Evolutionary conservation across 2,888 invertebrate genomes (phyloP).

Genomic region (Macrophya annulata): DNA sequence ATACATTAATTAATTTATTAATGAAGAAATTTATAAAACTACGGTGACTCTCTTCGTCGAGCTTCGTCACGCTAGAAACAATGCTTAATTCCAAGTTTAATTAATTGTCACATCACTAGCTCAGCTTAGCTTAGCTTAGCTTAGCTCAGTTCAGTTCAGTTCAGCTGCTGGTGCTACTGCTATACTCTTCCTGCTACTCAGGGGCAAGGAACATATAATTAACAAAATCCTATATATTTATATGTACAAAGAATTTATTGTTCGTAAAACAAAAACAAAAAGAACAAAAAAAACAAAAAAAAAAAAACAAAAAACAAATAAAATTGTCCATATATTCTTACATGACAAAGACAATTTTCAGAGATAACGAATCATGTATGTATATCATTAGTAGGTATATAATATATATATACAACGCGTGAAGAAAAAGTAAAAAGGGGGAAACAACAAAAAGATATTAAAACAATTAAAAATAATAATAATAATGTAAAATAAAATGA

Average conservation of each 20-base stretch:
- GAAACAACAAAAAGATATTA: too few relatives aligned
- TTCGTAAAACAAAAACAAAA: too few relatives aligned
- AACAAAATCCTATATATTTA: not conserved
- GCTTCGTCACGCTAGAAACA: conserved; percentile 21
- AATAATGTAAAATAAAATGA: not conserved
- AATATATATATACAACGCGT: too few relatives aligned
- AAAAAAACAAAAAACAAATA: too few relatives aligned
- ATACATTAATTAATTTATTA: conserved; percentile 36
- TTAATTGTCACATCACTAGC: conserved; percentile 33
- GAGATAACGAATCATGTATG: not conserved
- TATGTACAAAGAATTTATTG: not conserved
- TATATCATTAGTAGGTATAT: not conserved
- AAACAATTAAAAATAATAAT: not conserved
- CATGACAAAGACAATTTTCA: not conserved
- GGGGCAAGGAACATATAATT: not conserved
- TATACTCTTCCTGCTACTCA: not conserved
- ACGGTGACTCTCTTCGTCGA: not conserved
- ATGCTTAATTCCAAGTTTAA: conserved; percentile 44
- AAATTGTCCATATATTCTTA: not conserved
- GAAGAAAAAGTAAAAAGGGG: not conserved
- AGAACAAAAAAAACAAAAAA: too few relatives aligned
- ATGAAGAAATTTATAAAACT: conserved; percentile 20
- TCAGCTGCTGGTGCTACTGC: not conserved
- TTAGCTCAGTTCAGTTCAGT: not conserved
- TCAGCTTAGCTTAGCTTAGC: not conserved